Conservation (phyloP, 1,140 invertebrate species). For the Magallana gigas region DNA sequence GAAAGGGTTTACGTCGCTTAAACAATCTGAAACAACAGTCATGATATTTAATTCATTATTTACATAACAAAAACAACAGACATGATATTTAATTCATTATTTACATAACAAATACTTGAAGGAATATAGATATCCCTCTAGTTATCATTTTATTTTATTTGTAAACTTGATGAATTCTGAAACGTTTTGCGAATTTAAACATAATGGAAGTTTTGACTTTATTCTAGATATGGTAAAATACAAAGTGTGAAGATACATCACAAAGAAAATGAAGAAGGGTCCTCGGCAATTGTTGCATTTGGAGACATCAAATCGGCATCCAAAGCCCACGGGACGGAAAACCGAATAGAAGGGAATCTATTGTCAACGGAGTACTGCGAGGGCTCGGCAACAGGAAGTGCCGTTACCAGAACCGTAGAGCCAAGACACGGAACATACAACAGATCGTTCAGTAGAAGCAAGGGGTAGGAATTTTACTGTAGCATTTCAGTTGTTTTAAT, state of each 20-base stretch:
- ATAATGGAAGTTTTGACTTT: constrained; percentile 47
- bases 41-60: no score
- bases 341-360: constrained; percentile 90
- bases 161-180: no score
- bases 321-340: constrained; percentile 93
- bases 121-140: no score
- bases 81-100: no score
- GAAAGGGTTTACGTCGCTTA: no score
- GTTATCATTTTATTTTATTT: no score
- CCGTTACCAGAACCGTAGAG: constrained; percentile 67
- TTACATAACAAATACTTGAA: no score
- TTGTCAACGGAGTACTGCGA: constrained; percentile 96
- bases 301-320: constrained; percentile 97
- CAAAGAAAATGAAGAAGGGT: constrained; percentile 83
- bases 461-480: constrained; percentile 63
- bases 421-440: constrained; percentile 42
- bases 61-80: no score
- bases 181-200: no score
- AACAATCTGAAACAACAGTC: no score
- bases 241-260: constrained; percentile 95
- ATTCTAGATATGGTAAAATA: constrained; percentile 95
- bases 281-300: constrained; percentile 93
- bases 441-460: constrained; percentile 50
- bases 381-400: constrained; percentile 83
- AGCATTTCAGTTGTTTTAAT: no score